Evolutionary conservation across 64 coral and sea anemone genomes (phyloP).

Genomic region (Montipora capricornis): DNA sequence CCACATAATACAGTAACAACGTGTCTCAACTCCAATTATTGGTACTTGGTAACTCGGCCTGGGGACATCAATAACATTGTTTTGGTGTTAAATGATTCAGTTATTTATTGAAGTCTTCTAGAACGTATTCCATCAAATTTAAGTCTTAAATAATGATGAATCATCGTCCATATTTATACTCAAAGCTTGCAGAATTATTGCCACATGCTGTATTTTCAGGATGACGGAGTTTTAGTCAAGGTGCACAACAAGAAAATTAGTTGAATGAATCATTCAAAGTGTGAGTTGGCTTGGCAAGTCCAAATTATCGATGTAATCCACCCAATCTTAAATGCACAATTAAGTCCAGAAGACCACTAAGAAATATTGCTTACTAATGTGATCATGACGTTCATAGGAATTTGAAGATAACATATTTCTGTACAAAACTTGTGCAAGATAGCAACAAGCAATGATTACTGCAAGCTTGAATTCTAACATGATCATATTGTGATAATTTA

Average conservation of each 20-base stretch:
- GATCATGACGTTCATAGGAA: no score
- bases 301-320: no score
- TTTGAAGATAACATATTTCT: not conserved
- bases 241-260: not conserved
- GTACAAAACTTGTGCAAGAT: not conserved
- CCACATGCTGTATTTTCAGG: not conserved
- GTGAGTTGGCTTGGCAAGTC: no score
- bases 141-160: conserved; percentile 40
- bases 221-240: not conserved
- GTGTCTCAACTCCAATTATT: no score
- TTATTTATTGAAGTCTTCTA: conserved; percentile 19
- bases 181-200: conserved; percentile 21
- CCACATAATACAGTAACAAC: no score
- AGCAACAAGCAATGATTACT: not conserved
- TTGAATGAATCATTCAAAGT: no score
- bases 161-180: conserved; percentile 25
- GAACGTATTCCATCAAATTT: conserved; percentile 1
- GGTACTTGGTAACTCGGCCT: not conserved
- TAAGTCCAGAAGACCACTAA: no score
- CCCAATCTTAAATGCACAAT: no score
- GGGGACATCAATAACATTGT: not conserved
- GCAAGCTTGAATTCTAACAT: not conserved
- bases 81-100: not conserved
- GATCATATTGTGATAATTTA: not conserved
- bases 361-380: no score